Conservation (phyloP, 1,140 invertebrate species). For the Drosophila tristis region DNA sequence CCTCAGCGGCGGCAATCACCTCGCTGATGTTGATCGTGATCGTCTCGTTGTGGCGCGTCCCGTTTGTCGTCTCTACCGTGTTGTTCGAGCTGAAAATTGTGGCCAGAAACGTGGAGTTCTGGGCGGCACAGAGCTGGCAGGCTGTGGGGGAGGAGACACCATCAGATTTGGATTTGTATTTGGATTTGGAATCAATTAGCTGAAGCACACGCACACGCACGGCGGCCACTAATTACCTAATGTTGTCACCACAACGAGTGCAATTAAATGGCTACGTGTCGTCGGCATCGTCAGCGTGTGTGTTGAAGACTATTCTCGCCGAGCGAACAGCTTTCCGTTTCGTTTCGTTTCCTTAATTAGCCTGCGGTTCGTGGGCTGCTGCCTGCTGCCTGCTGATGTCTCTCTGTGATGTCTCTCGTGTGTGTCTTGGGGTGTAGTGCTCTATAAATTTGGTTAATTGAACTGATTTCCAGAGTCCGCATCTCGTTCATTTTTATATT, state of each 20-base stretch:
- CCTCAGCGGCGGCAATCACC: constrained; percentile 57
- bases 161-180: constrained; percentile 13
- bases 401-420: constrained; percentile 7
- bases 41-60: constrained; percentile 53
- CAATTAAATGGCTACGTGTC: constrained; percentile 76
- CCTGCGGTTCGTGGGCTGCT: constrained; percentile 16
- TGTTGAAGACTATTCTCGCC: neutral
- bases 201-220: constrained; percentile 21
- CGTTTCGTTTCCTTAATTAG: constrained; percentile 55
- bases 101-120: constrained; percentile 62
- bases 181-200: constrained; percentile 45
- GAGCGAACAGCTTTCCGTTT: constrained; percentile 25
- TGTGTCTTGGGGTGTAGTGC: constrained; percentile 41
- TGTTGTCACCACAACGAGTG: constrained; percentile 76
- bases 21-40: constrained; percentile 68
- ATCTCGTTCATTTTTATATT: constrained; percentile 75
- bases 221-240: constrained; percentile 73
- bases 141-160: constrained; percentile 15
- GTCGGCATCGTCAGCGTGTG: constrained; percentile 39
- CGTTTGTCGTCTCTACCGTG: constrained; percentile 44
- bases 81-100: constrained; percentile 65
- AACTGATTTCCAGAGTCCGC: constrained; percentile 69
- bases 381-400: constrained; percentile 12
- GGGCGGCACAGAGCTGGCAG: constrained; percentile 43
- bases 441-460: constrained; percentile 76